Evolutionary conservation across 2,797 vertebrate genomes (phyloP), one percentile per base, ranked within the genome.

Genomic region (Fistularia tabacaria): DNA sequence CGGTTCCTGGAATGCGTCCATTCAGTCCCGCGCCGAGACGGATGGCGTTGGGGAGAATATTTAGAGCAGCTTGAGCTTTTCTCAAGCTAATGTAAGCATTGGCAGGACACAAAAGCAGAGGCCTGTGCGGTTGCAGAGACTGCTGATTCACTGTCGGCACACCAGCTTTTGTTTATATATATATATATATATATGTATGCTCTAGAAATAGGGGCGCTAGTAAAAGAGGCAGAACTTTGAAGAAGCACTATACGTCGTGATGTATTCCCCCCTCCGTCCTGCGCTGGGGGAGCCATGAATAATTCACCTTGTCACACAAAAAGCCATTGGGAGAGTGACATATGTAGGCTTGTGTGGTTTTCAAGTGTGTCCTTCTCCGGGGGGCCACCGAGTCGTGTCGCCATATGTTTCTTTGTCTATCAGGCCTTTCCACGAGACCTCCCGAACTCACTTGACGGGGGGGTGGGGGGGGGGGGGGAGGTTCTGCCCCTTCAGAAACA

Each of bases 161-260:
- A 77, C 59, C 78, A 63, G 84, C 83, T 80, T 92, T 89, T 93
- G 89, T 95, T 91, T 94, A 93, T 88, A 62, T 73, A 74, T 71
- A 60, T 54, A 64, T 74, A 72, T 73, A 14, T 47, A 41, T 38
- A 7, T 51, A 43, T 43, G 63, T 76, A 76, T 78, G 81, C 74
- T 82, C 57, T 87, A 90, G 91, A 93, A 92, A 90, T 91, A 92
- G 87, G 87, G 86, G 90, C 85, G 90, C 87, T 91, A 89, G 84
- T 85, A 86, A 84, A 87, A 46, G 10, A 86, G 73, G 63, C 77
- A 64, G 66, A 81, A 74, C 77, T 87, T 87, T 87, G 76, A 87
- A 84, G 82, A 62, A 53, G 74, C 59, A 52, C 71, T 72, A 65
- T 74, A 73, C 13, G 46, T 74, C 50, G 69, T 85, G 85, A 89